Base-by-base conservation (phyloP, 2,113 vertebrate species). In the Paedocypris sp. region DNA sequence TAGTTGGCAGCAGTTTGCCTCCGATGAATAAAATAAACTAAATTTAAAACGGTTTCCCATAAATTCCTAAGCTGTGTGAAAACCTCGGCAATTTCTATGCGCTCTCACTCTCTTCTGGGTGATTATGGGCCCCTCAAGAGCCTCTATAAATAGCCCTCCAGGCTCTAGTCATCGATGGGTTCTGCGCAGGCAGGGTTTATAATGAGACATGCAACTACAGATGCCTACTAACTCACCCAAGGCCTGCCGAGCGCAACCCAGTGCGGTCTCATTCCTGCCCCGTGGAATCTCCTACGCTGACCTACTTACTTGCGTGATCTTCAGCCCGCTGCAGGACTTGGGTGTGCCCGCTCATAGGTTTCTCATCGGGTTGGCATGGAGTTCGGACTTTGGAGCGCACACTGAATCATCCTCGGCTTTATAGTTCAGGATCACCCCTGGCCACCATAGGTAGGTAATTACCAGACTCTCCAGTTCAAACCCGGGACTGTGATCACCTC, bases 91-190 rank as follows among this genome's bases (percentile, higher is more conserved):
- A n/a, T n/a, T n/a, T n/a, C 25, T 29, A 32, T 52, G 54, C 49
- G 64, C 58, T 53, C 67, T 71, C 72, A 65, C 70, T 71, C 65
- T 67, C 58, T 75, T 58, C 67, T 66, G 69, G 71, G 76, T 81
- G 78, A 80, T 79, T 79, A 83, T 62, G 62, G 74, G 69, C 68
- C 74, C 77, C 65, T 81, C 73, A 58, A 75, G 77, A 75, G 69
- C 54, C 75, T 80, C 77, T 83, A 85, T 79, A 82, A 83, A 85
- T 83, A 85, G 79, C 65, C 53, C 72, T 67, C 54, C 36, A 72
- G 68, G 76, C 75, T 73, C 74, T 74, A 82, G 70, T 74, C 74
- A 75, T 78, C 71, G 78, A 76, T 75, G 79, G 77, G 73, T 77
- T 73, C 71, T 75, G 75, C 74, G 67, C 76, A 76, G 73, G 77